Conservation (phyloP, 2,113 vertebrate genomes). For the Sakesphorus luctuosus region DNA sequence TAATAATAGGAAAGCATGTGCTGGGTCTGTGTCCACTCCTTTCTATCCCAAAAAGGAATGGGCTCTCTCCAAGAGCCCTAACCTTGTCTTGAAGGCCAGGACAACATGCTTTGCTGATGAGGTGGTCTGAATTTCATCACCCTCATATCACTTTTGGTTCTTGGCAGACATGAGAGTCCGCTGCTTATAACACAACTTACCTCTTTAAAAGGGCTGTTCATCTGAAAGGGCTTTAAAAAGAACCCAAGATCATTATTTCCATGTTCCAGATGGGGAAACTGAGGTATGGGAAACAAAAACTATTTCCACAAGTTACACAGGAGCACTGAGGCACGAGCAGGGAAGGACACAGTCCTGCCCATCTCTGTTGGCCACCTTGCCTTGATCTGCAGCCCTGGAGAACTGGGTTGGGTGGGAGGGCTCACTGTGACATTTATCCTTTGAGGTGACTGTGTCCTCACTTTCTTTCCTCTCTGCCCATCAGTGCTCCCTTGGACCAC, state of each 20-base stretch:
- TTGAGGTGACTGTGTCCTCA: not conserved
- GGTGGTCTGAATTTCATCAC: constrained; percentile 65
- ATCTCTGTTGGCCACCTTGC: accelerated
- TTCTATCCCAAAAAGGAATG: constrained; percentile 62
- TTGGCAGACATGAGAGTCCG: constrained; percentile 11
- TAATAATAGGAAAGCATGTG: constrained; percentile 64
- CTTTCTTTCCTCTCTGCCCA: not conserved
- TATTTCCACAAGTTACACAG: not conserved
- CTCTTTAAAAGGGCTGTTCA: constrained; percentile 47
- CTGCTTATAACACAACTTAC: constrained; percentile 55
- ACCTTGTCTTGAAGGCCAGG: constrained; percentile 70
- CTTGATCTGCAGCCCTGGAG: not conserved
- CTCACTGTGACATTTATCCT: not conserved
- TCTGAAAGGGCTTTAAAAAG: constrained; percentile 44
- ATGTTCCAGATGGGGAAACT: not conserved
- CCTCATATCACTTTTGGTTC: constrained; percentile 63
- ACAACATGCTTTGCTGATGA: constrained; percentile 64
- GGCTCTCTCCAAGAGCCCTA: constrained; percentile 40
- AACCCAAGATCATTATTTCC: constrained; percentile 15
- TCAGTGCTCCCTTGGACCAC: not conserved
- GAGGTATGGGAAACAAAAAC: not conserved
- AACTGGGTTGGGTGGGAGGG: not conserved
- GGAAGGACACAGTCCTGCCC: not conserved
- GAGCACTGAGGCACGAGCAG: not conserved
- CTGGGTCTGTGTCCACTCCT: constrained; percentile 39